phyloP scores from a whole-genome alignment of 2,113 vertebrate genomes.

The Rafetus swinhoei region DNA sequence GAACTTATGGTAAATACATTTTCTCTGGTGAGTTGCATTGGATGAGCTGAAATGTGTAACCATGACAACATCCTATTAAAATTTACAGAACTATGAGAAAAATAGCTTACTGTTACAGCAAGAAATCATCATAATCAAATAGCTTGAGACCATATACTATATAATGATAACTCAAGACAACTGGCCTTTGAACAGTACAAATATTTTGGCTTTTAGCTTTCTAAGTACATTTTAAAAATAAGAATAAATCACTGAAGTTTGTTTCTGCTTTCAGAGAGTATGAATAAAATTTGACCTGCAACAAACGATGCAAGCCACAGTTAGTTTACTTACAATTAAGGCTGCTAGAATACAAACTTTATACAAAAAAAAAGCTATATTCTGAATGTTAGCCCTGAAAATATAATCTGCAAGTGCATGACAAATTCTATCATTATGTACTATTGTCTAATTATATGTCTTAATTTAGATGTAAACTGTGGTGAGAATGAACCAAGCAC shows the following conservation, averaged over 20 bases:
- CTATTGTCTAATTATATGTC: neutral
- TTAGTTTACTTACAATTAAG: neutral
- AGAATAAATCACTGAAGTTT: neutral
- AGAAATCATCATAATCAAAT: neutral
- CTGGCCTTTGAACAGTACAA: neutral
- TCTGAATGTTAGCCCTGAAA: neutral
- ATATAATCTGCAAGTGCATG: neutral
- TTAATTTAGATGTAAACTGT: neutral
- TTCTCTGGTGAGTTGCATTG: neutral
- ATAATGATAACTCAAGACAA: neutral
- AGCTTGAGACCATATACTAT: neutral
- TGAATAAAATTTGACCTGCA: neutral
- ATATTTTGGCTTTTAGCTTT: neutral
- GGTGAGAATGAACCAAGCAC: neutral
- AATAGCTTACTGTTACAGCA: neutral
- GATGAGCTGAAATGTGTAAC: conserved; percentile 4
- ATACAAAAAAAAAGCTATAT: neutral
- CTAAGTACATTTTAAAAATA: neutral
- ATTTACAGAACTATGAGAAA: neutral
- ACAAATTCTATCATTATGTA: neutral
- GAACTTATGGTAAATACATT: neutral
- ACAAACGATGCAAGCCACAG: neutral
- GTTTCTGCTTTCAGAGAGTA: neutral
- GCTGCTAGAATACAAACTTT: too few relatives aligned
- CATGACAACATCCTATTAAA: conserved; percentile 17